These are phyloP conservation scores for Periparus ater DNA, from an alignment of 2,797 vertebrate genomes.

Conservation along the genomic window DNA sequence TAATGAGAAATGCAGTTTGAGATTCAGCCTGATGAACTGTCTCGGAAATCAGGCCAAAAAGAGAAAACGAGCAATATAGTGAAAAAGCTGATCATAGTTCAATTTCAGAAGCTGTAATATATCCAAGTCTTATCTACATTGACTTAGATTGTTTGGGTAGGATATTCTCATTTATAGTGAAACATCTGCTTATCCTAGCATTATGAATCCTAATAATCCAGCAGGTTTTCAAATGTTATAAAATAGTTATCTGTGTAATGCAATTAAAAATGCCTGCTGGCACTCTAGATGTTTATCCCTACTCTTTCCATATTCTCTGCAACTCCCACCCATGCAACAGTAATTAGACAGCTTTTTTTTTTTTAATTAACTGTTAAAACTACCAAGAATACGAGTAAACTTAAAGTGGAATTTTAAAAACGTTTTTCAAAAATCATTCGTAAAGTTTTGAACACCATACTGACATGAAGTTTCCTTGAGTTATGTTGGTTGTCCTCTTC, in stretches of 20 bases:
- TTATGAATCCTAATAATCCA: not conserved
- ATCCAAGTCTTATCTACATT: not conserved
- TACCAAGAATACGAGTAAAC: not conserved
- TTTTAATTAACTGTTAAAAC: not conserved
- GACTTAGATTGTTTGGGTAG: not conserved
- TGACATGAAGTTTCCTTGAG: not conserved
- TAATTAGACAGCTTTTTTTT: not conserved
- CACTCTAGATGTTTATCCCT: not conserved
- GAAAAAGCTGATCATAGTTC: not conserved
- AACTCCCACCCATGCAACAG: not conserved
- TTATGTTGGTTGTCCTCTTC: not conserved
- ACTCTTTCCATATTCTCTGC: not conserved
- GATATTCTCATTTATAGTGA: not conserved
- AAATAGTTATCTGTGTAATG: not conserved
- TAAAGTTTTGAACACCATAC: not conserved
- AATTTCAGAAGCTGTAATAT: not conserved
- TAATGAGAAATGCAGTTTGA: not conserved
- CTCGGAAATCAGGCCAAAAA: not conserved
- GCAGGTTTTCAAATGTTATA: not conserved
- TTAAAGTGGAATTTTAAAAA: not conserved
- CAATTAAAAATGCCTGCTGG: not conserved
- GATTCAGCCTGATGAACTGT: not conserved
- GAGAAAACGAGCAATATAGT: not conserved
- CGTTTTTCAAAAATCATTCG: not conserved
- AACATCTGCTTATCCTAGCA: not conserved